Percentiles rank a stretch among this genome's conserved stretches.
phyloP scores from a whole-genome alignment of 2,113 vertebrate genomes.

The Mormyrus lacerda region DNA sequence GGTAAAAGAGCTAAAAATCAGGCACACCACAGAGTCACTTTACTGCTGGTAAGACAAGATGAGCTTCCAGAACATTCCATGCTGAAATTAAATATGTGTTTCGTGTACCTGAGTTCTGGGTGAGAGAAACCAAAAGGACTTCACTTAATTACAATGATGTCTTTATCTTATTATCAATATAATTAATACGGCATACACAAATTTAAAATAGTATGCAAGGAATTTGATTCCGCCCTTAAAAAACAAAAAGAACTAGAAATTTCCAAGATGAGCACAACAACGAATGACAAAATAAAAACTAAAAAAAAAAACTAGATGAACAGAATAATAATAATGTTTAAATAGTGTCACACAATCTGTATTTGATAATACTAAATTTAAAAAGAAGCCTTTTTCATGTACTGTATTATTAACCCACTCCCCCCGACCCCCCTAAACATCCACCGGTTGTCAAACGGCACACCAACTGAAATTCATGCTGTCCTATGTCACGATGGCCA shows the following conservation, averaged over 20 bases:
- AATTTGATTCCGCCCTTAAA: conserved; percentile 47
- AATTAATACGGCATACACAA: conserved; percentile 43
- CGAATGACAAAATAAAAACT: conserved; percentile 49
- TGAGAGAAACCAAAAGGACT: conserved; percentile 51
- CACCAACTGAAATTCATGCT: conserved; percentile 59
- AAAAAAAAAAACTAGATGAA: conserved; percentile 62
- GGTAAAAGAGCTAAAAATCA: conserved; percentile 22
- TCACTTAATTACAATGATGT: conserved; percentile 33
- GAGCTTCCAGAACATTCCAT: conserved; percentile 38
- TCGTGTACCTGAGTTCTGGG: conserved; percentile 71
- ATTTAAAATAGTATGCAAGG: conserved; percentile 50
- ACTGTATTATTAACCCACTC: conserved; percentile 29
- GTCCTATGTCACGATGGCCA: conserved; percentile 52
- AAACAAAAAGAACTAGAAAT: conserved; percentile 46
- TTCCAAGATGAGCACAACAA: conserved; percentile 65
- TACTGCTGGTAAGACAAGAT: conserved; percentile 35
- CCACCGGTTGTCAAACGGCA: conserved; percentile 49
- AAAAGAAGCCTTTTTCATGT: conserved; percentile 58
- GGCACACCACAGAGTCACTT: conserved; percentile 21
- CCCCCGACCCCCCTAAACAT: conserved; percentile 38
- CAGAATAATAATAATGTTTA: conserved; percentile 71
- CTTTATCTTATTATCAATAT: conserved; percentile 35
- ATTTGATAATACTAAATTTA: conserved; percentile 76
- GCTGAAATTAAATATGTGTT: conserved; percentile 46
- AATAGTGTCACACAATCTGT: conserved; percentile 75